These are phyloP conservation scores for Lochmaea capreae DNA, from an alignment of 2,888 invertebrate species.

Conservation along the genomic window DNA sequence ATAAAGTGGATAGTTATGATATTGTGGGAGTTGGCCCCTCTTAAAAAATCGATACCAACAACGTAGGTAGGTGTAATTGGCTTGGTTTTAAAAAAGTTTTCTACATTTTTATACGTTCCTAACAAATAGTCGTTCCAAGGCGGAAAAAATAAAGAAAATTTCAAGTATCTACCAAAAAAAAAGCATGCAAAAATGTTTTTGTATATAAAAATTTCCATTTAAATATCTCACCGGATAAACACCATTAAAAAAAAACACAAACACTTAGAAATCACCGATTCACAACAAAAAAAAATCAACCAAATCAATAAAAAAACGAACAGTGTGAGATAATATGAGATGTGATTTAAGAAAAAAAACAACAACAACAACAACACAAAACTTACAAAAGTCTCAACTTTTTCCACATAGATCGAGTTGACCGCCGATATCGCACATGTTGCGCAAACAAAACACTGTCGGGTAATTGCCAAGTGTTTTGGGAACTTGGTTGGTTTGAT, in stretches of 20 bases:
- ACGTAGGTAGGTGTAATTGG: conserved; percentile 1
- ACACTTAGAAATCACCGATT: conserved; percentile 7
- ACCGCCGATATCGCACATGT: conserved; percentile 35
- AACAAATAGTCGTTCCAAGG: no score
- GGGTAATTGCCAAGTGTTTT: conserved; percentile 20
- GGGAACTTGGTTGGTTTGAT: conserved; percentile 18
- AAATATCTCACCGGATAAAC: not conserved
- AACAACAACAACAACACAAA: conserved; percentile 20
- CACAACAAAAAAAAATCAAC: not conserved
- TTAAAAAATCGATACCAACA: conserved; percentile 1
- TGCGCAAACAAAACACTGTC: conserved; percentile 36
- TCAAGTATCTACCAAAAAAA: not conserved
- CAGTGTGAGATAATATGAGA: not conserved
- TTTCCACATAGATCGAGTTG: conserved; percentile 15
- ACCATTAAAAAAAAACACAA: conserved; percentile 3
- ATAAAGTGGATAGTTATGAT: not conserved
- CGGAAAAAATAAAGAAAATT: no score
- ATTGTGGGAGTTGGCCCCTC: conserved; percentile 3
- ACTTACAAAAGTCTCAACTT: conserved; percentile 29
- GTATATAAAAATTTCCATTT: not conserved
- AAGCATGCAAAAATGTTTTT: not conserved
- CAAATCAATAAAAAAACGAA: not conserved
- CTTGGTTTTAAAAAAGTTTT: not conserved
- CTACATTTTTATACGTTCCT: no score
- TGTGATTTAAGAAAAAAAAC: not conserved